phyloP scores from a whole-genome alignment of 2,888 invertebrate genomes.

The Campoletis raptor region DNA sequence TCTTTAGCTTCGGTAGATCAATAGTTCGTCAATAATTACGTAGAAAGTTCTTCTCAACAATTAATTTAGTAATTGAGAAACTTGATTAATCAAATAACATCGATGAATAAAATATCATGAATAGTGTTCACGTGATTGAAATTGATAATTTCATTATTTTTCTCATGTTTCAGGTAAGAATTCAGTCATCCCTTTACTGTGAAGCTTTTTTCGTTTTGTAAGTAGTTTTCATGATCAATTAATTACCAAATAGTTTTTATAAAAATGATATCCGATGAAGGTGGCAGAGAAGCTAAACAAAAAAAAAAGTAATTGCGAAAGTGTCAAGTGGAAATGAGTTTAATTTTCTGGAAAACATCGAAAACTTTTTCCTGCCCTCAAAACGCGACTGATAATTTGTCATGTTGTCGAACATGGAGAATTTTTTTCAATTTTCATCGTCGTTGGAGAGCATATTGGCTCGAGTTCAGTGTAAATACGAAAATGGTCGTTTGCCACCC shows the following conservation, averaged over 20 bases:
- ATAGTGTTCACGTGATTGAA: neutral
- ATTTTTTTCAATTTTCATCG: slow-evolving; percentile 7
- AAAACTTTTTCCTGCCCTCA: neutral
- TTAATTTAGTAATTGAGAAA: neutral
- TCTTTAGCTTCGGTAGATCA: neutral
- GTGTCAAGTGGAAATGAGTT: neutral
- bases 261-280: neutral
- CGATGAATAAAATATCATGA: neutral
- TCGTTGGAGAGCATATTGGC: slow-evolving; percentile 20
- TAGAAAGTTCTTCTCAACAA: neutral
- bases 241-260: neutral
- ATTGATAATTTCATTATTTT: neutral
- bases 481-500: slow-evolving; percentile 35
- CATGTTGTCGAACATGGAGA: slow-evolving; percentile 19
- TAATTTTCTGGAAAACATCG: neutral
- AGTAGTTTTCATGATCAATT: neutral
- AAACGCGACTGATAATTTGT: neutral
- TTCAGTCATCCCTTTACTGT: neutral
- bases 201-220: neutral
- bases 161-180: slow-evolving; percentile 30
- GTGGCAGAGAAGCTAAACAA: neutral
- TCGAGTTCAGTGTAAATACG: slow-evolving; percentile 31
- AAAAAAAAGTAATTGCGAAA: neutral
- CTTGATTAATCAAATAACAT: neutral
- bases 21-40: neutral